Evolutionary conservation across 2,113 vertebrate species (phyloP).

Genomic region (Catagonus wagneri): DNA sequence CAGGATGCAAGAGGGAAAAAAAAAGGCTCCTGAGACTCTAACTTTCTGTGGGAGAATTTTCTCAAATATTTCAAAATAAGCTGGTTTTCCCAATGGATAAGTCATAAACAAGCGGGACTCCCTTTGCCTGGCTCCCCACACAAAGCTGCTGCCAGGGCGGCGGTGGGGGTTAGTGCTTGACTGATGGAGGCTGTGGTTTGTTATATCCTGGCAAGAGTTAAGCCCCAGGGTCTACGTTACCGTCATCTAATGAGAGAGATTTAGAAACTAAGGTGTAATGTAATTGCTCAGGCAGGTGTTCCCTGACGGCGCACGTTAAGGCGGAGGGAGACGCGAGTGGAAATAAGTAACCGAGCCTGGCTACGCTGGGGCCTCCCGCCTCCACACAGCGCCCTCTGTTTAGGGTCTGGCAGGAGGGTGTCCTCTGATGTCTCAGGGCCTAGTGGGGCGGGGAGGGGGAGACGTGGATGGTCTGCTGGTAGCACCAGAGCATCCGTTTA

Average conservation of each 20-base stretch:
- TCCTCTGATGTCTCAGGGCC: background rate
- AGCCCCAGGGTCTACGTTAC: background rate
- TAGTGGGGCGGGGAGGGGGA: fast-evolving
- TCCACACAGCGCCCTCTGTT: background rate
- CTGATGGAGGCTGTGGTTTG: background rate
- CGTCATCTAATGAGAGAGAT: background rate
- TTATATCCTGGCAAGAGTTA: background rate
- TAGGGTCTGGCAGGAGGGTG: background rate
- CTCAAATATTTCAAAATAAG: background rate
- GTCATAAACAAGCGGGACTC: background rate
- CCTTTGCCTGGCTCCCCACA: background rate
- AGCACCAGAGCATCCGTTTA: constrained; percentile 63
- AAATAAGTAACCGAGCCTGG: background rate
- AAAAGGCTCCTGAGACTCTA: constrained; percentile 1
- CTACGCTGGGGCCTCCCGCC: background rate
- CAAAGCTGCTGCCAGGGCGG: background rate
- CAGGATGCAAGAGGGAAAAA: background rate
- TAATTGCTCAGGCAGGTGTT: background rate
- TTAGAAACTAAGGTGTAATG: background rate
- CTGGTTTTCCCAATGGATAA: background rate
- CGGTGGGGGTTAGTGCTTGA: background rate
- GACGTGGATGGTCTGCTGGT: background rate
- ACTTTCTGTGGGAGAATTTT: constrained; percentile 5
- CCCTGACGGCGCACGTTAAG: background rate
- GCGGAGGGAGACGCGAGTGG: background rate